phyloP scores from a whole-genome alignment of 37 sponge, comb jelly and placozoan species.

The Corticium candelabrum region DNA sequence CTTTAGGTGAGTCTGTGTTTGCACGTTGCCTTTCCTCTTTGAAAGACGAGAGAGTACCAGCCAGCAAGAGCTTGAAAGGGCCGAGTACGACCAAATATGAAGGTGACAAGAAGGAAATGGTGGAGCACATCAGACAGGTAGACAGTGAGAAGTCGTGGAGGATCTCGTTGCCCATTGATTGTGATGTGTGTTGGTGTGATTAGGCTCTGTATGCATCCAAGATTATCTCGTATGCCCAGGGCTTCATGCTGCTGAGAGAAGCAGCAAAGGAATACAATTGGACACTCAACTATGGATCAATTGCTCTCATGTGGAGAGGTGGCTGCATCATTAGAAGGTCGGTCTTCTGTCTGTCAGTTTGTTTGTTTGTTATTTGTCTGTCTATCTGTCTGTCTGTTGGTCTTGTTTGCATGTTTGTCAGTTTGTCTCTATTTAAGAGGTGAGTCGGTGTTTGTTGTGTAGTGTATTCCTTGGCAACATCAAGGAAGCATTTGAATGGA shows the following conservation, averaged over 20 bases:
- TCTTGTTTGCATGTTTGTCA: too few species aligned
- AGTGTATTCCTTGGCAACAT: slow-evolving; percentile 94
- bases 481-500: slow-evolving; percentile 92
- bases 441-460: background rate
- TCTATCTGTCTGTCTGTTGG: background rate
- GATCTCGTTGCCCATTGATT: too few species aligned
- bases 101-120: slow-evolving; percentile 63
- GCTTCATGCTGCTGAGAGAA: slow-evolving; percentile 91
- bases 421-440: too few species aligned
- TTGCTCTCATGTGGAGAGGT: slow-evolving; percentile 98
- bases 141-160: too few species aligned
- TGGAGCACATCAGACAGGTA: slow-evolving; percentile 74
- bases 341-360: too few species aligned
- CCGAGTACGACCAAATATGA: slow-evolving; percentile 28
- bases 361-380: background rate
- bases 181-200: too few species aligned
- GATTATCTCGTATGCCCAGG: slow-evolving; percentile 96
- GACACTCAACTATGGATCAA: slow-evolving; percentile 92
- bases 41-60: slow-evolving; percentile 74
- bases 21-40: slow-evolving; percentile 50
- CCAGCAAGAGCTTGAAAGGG: slow-evolving; percentile 62
- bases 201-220: slow-evolving; percentile 96
- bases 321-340: slow-evolving; percentile 97
- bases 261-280: slow-evolving; percentile 78
- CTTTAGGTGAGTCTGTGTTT: slow-evolving; percentile 88